Percentiles rank a stretch among this genome's conserved stretches.
These are phyloP conservation scores for Melipona quadrifasciata DNA, from an alignment of 1,140 invertebrate species.

Conservation along the genomic window DNA sequence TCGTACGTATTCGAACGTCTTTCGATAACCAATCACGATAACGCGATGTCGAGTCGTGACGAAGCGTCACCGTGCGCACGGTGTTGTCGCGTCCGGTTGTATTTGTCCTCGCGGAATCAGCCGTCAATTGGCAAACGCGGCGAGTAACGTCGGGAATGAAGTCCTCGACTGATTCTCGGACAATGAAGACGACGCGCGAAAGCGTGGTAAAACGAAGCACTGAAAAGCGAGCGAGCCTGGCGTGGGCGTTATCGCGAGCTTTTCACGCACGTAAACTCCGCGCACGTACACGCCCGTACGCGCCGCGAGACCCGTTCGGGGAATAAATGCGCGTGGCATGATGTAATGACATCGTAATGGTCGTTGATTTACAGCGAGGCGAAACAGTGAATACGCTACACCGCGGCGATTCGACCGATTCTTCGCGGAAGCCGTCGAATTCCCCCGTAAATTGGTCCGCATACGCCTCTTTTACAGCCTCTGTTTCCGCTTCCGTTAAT, in stretches of 20 bases:
- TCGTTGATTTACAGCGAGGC: slow-evolving; percentile 69
- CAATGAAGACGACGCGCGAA: slow-evolving; percentile 58
- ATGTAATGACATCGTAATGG: slow-evolving; percentile 69
- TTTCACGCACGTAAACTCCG: slow-evolving; percentile 11
- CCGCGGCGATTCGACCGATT: neutral
- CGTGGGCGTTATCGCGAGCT: slow-evolving; percentile 70
- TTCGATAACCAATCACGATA: neutral
- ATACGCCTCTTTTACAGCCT: neutral
- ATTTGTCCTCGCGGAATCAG: neutral
- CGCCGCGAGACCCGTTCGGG: slow-evolving; percentile 11
- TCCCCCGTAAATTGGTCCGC: neutral
- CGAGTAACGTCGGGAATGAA: neutral
- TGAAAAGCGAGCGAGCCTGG: slow-evolving; percentile 54
- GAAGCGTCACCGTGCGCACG: neutral
- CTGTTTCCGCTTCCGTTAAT: neutral
- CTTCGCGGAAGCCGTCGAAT: slow-evolving; percentile 14
- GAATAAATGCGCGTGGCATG: slow-evolving; percentile 60
- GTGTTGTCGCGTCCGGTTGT: neutral
- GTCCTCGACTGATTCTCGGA: slow-evolving; percentile 37
- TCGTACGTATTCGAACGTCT: neutral
- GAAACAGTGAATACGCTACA: slow-evolving; percentile 20
- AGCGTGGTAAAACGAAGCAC: slow-evolving; percentile 61
- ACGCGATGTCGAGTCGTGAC: neutral
- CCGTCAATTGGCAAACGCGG: neutral
- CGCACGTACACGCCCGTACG: slow-evolving; percentile 14